These are phyloP conservation scores for Vandiemenella viatica DNA, from an alignment of 2,888 invertebrate genomes.

Conservation along the genomic window DNA sequence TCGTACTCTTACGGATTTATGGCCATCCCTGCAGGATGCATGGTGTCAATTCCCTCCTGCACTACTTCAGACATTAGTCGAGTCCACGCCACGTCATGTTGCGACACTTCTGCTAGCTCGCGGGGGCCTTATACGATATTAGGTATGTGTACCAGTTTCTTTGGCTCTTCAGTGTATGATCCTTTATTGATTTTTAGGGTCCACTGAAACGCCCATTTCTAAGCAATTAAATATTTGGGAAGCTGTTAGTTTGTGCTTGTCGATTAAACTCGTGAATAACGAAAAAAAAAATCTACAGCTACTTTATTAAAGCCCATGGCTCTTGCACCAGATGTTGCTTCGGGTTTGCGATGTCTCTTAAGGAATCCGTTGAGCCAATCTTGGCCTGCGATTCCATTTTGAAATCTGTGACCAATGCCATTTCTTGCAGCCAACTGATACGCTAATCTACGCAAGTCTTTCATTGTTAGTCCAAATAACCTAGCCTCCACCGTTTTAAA, in stretches of 20 bases:
- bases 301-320: background rate
- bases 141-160: too few species aligned
- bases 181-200: background rate
- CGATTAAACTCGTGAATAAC: background rate
- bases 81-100: too few species aligned
- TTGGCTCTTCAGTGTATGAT: too few species aligned
- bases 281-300: background rate
- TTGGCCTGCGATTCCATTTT: slow-evolving; percentile 36
- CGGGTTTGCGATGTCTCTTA: slow-evolving; percentile 27
- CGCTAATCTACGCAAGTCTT: slow-evolving; percentile 33
- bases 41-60: too few species aligned
- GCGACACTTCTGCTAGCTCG: too few species aligned
- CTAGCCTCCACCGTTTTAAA: slow-evolving; percentile 1
- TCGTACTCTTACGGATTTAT: too few species aligned
- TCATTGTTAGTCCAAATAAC: slow-evolving; percentile 1
- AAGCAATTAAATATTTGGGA: background rate
- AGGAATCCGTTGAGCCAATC: slow-evolving; percentile 38
- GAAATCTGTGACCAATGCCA: slow-evolving; percentile 33
- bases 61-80: too few species aligned
- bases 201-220: background rate
- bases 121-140: too few species aligned
- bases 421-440: slow-evolving; percentile 37
- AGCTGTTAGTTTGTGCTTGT: background rate
- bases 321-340: slow-evolving; percentile 1
- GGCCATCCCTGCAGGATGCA: too few species aligned